Conservation (phyloP, 2,888 invertebrate genomes). For the Fissipunctia ypsillon region DNA sequence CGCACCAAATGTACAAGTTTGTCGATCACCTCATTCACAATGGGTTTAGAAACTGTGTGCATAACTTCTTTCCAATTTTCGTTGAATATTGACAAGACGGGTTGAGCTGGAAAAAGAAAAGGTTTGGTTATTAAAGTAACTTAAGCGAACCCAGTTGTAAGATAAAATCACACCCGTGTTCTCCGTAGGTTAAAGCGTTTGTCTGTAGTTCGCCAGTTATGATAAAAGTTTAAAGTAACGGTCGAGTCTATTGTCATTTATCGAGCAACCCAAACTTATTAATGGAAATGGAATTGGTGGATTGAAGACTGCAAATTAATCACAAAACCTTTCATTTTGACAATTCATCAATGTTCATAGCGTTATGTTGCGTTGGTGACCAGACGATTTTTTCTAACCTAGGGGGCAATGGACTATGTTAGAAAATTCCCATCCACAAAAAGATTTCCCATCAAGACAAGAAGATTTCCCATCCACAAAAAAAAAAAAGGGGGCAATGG, state of each 20-base stretch:
- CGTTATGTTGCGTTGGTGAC: not conserved
- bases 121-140: not conserved
- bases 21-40: constrained; percentile 65
- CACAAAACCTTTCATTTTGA: not conserved
- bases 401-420: not conserved
- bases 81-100: constrained; percentile 67
- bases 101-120: constrained; percentile 69
- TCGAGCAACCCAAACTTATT: not conserved
- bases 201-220: not conserved
- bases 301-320: not conserved
- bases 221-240: not conserved
- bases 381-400: not conserved
- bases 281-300: not conserved
- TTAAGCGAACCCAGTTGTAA: not conserved
- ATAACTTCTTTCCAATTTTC: constrained; percentile 69
- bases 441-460: no score
- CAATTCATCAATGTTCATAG: not conserved
- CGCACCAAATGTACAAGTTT: constrained; percentile 31
- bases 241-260: not conserved
- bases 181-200: not conserved
- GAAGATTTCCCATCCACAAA: no score
- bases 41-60: constrained; percentile 64
- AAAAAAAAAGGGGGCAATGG: no score
- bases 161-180: not conserved
- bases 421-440: no score